Conservation (phyloP, 2,113 vertebrate species). For the Taxidea taxus region DNA sequence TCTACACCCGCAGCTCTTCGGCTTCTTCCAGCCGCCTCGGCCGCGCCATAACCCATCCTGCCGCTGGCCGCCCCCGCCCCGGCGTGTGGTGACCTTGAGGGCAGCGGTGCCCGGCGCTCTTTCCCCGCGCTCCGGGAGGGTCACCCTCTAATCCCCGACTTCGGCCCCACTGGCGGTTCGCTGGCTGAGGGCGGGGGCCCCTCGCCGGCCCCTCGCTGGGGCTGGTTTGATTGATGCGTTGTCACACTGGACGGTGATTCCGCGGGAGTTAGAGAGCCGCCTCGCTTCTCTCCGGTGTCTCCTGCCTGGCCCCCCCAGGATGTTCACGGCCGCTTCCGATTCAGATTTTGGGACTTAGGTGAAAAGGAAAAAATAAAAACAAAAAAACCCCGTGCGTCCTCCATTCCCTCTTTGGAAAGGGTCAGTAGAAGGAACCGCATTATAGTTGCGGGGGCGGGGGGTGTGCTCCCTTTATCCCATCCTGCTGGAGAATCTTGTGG, state of each 20-base stretch:
- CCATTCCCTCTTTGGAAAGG: neutral
- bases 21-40: neutral
- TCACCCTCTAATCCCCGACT: constrained; percentile 26
- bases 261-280: constrained; percentile 35
- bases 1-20: neutral
- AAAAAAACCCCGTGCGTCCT: neutral
- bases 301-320: neutral
- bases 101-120: constrained; percentile 56
- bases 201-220: neutral
- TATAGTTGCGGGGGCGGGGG: neutral
- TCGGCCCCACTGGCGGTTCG: neutral
- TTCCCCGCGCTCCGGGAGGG: neutral
- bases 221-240: constrained; percentile 8
- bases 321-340: constrained; percentile 29
- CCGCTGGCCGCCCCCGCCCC: constrained; percentile 31
- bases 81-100: constrained; percentile 82
- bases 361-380: neutral
- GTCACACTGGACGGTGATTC: constrained; percentile 44
- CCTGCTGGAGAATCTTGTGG: neutral
- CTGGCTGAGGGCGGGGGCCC: neutral
- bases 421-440: neutral
- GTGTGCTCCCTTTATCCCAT: neutral
- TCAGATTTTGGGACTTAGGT: constrained; percentile 50
- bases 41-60: constrained; percentile 47
- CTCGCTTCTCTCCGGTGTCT: neutral